Base-by-base conservation (phyloP, 2,888 invertebrate genomes). In the Agapostemon virescens region DNA sequence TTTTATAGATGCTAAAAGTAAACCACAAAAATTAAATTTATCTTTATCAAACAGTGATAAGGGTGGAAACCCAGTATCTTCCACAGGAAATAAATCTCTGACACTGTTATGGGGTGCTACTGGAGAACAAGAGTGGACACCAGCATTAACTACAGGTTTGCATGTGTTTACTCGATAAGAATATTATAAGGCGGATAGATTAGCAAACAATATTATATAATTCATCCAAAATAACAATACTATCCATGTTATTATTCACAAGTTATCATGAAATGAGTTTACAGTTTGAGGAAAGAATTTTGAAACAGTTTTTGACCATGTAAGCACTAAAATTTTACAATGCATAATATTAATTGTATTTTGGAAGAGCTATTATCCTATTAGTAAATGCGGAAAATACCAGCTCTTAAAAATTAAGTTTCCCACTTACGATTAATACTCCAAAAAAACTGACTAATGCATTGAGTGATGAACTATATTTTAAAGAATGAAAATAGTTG, bases 121-220 rank as follows among this genome's bases (percentile, higher is more conserved):
- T 0, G 98, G 98, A 52, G 98, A 98, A 92, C 98, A 98, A 92
- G 98, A 98, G 92, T 98, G 98, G 98, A 98, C 98, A 2, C 98
- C 98, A 0, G 98, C 98, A 40, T 94, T 98, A 79, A 98, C 98
- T 4, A 98, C 98, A 93, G 98, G 98, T 98, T 93, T 88, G 91
- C 79, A 80, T 77, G 74, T 73, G 61, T 81, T 74, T 63, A 79
- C 82, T 45, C 67, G 15, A 42, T 79, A 69, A 71, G 66, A 69
- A 70, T 64, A 58, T 71, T 72, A 15, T 30, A 77, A 52, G 36
- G 68, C 71, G 38, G 74, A 61, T 78, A 74, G 68, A 81, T 63
- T 68, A 40, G 70, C 81, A 74, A 82, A 78, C 58, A 69, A 81
- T 71, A 77, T 66, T 78, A 69, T 38, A 75, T 79, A 74, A 82